Percentiles rank a stretch among this genome's conserved stretches.
Conservation (phyloP, 2,797 vertebrate genomes). For the Anolis apletophallus region DNA sequence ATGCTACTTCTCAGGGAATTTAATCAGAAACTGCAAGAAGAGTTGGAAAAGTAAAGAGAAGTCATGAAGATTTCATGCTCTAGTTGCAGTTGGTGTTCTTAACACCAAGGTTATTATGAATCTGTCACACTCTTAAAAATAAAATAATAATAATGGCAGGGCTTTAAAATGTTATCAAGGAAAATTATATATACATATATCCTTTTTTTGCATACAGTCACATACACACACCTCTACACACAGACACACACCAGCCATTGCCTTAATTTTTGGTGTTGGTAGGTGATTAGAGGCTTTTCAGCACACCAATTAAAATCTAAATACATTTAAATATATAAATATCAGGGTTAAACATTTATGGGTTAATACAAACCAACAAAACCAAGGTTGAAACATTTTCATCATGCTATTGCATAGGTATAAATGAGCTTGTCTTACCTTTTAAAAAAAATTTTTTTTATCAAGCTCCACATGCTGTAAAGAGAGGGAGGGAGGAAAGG, state of each 20-base stretch:
- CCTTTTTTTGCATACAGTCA: constrained; percentile 4
- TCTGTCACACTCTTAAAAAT: constrained; percentile 15
- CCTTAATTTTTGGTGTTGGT: not conserved
- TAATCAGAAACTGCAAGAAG: constrained; percentile 27
- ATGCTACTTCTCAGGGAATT: constrained; percentile 14
- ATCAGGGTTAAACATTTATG: constrained; percentile 28
- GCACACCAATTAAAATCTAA: not conserved
- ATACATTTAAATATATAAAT: constrained; percentile 2
- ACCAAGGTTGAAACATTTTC: not conserved
- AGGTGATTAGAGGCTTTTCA: not conserved
- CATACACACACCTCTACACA: not conserved
- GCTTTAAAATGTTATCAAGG: not conserved
- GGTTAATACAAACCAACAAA: constrained; percentile 6
- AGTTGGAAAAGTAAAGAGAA: constrained; percentile 13
- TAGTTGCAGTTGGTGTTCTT: constrained; percentile 33
- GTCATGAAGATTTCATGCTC: constrained; percentile 31
- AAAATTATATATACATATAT: not conserved
- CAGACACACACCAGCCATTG: not conserved
- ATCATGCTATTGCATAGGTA: not conserved
- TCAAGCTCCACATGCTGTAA: not conserved
- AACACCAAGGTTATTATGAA: constrained; percentile 35
- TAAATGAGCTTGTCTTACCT: not conserved
- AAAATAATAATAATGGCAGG: not conserved
- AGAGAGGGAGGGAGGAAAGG: not conserved
- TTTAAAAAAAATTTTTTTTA: not conserved